Conservation (phyloP, 2,113 vertebrate species). For the Gambusia holbrooki region DNA sequence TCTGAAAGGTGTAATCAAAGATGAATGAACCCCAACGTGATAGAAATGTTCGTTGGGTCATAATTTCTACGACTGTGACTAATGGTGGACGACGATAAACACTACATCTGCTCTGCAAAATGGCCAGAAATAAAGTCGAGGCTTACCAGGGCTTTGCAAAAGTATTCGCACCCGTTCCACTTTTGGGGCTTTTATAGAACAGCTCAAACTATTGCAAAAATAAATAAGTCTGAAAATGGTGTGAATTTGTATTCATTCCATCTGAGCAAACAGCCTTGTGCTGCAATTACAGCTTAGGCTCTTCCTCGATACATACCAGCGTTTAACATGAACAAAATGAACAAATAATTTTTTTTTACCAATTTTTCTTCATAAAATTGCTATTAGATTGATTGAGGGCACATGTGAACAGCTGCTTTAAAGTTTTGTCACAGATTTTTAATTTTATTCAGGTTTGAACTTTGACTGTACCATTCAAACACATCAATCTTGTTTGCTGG, state of each 20-base stretch:
- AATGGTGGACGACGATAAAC: conserved; percentile 62
- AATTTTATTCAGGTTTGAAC: too few relatives aligned
- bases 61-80: conserved; percentile 75
- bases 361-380: too few relatives aligned
- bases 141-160: neutral
- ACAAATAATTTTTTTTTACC: too few relatives aligned
- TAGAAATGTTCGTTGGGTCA: conserved; percentile 76
- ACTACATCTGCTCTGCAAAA: conserved; percentile 44
- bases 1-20: conserved; percentile 83
- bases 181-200: neutral
- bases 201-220: neutral
- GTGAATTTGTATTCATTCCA: neutral
- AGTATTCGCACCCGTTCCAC: neutral
- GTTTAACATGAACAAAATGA: too few relatives aligned
- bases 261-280: neutral
- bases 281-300: neutral
- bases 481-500: too few relatives aligned
- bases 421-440: too few relatives aligned
- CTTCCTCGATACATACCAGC: too few relatives aligned
- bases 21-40: conserved; percentile 77
- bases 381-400: too few relatives aligned
- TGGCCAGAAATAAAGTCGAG: conserved; percentile 30
- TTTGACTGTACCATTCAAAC: too few relatives aligned
- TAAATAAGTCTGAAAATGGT: neutral
- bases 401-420: too few relatives aligned